A percentile compares a stretch with the other conserved stretches of the same genome.
Conservation (phyloP, 2,797 vertebrate genomes). For the Mus spretus region DNA sequence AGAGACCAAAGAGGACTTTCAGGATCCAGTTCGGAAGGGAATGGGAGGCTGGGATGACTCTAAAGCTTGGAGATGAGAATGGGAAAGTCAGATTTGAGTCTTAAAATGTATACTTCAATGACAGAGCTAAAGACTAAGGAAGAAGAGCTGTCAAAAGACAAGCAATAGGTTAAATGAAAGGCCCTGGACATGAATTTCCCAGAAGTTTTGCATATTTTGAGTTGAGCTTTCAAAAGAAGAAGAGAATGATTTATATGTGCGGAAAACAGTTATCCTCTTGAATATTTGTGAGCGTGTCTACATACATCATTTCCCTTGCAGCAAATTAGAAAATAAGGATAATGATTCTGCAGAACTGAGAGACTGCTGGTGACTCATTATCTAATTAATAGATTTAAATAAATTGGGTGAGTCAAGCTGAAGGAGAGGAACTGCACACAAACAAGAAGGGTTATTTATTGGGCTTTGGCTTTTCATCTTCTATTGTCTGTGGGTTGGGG, state of each 20-base stretch:
- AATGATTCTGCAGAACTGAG: conserved; percentile 75
- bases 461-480: not conserved
- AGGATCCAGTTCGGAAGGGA: not conserved
- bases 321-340: conserved; percentile 81
- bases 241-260: conserved; percentile 37
- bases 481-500: not conserved
- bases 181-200: not conserved
- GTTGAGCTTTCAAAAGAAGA: conserved; percentile 58
- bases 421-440: conserved; percentile 80
- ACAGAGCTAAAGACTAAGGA: not conserved
- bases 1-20: not conserved
- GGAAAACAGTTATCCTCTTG: conserved; percentile 52
- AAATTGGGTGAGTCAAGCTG: conserved; percentile 82
- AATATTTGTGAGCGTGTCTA: conserved; percentile 77
- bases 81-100: not conserved
- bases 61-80: not conserved
- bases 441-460: conserved; percentile 37
- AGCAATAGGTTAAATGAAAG: not conserved
- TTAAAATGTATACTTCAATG: not conserved
- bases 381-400: conserved; percentile 84
- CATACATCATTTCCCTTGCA: conserved; percentile 74
- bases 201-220: conserved; percentile 50
- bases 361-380: conserved; percentile 80
- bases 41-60: not conserved
- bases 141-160: not conserved